These are phyloP conservation scores for Aethes cnicana DNA, from an alignment of 2,888 invertebrate species.

Conservation along the genomic window DNA sequence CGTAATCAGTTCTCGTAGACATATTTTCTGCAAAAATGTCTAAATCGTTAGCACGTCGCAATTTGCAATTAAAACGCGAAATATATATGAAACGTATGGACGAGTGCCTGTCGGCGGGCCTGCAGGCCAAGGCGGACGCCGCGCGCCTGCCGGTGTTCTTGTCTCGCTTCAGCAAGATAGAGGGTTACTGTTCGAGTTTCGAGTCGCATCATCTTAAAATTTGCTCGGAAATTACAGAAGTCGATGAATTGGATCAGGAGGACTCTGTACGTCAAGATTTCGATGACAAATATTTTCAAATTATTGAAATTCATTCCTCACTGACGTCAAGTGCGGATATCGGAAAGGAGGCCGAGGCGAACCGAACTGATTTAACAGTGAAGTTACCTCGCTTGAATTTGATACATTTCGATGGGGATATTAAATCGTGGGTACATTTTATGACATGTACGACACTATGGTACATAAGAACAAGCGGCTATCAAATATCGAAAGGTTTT, in stretches of 20 bases:
- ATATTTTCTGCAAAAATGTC: too few relatives aligned
- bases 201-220: neutral
- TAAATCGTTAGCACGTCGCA: neutral
- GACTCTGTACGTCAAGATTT: neutral
- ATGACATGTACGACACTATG: conserved; percentile 7
- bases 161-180: neutral
- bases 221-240: neutral
- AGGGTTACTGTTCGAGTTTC: neutral
- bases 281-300: neutral
- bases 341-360: neutral
- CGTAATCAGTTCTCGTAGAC: too few relatives aligned
- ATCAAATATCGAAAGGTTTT: neutral
- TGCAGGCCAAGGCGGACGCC: neutral
- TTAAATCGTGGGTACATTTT: neutral
- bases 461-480: neutral
- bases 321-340: neutral
- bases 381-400: neutral
- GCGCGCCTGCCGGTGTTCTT: neutral
- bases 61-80: neutral
- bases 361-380: neutral
- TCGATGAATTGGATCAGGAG: neutral
- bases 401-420: neutral
- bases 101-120: neutral
- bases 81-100: neutral
- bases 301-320: neutral